Percentiles rank a stretch among this genome's conserved stretches.
Evolutionary conservation across 37 sponge, comb jelly and placozoan genomes (phyloP).

Genomic region (Agelas oroides): DNA sequence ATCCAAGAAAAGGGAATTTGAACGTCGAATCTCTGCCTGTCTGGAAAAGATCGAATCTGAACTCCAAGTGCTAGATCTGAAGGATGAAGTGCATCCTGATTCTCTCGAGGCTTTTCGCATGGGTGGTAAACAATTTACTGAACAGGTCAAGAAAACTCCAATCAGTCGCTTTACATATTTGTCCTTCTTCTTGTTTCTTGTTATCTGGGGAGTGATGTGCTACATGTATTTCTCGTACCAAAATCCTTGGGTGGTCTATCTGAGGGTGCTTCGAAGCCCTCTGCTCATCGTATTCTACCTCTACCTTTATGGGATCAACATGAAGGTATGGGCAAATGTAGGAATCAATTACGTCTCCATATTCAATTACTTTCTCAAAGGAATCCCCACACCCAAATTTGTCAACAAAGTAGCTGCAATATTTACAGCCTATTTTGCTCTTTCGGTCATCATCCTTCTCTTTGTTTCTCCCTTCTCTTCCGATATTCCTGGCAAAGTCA

Average conservation of each 20-base stretch:
- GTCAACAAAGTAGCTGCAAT: slow-evolving; percentile 55
- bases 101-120: too few relatives aligned
- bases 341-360: slow-evolving; percentile 66
- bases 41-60: neutral
- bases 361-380: slow-evolving; percentile 48
- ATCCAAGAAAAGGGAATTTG: neutral
- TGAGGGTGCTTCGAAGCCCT: slow-evolving; percentile 75
- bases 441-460: slow-evolving; percentile 12
- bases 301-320: slow-evolving; percentile 75
- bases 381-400: slow-evolving; percentile 54
- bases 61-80: neutral
- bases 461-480: slow-evolving; percentile 2
- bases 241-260: slow-evolving; percentile 41
- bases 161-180: slow-evolving; percentile 7
- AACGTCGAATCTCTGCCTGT: neutral
- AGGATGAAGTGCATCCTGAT: neutral
- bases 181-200: slow-evolving; percentile 2
- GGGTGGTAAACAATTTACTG: neutral
- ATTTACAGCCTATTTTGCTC: slow-evolving; percentile 40
- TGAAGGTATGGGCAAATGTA: slow-evolving; percentile 58
- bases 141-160: neutral
- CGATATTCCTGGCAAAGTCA: slow-evolving; percentile 27
- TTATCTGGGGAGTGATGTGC: neutral
- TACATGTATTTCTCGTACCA: slow-evolving; percentile 18
- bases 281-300: slow-evolving; percentile 60